phyloP scores from a whole-genome alignment of 2,797 vertebrate species.

The Pyrocephalus nanus region DNA sequence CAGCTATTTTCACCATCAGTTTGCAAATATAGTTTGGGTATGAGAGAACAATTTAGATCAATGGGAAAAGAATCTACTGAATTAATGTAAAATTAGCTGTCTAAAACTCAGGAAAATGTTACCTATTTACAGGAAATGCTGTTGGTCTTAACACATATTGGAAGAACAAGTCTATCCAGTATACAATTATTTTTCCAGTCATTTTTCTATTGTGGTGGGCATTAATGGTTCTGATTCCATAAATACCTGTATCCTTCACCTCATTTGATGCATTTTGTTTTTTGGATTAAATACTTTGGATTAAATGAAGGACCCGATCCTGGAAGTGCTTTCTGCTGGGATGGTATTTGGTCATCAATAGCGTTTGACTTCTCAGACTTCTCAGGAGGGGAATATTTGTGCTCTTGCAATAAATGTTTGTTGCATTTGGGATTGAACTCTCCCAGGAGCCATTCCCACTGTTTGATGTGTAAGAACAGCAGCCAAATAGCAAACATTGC shows the following conservation, averaged over 20 bases:
- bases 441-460: rapidly evolving
- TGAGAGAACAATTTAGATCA: neutral
- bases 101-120: neutral
- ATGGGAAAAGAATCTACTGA: neutral
- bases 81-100: neutral
- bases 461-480: neutral
- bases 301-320: neutral
- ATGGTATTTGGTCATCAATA: neutral
- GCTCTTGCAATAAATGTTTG: neutral
- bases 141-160: neutral
- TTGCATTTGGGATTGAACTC: neutral
- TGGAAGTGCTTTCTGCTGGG: neutral
- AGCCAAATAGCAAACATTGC: neutral
- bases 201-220: neutral
- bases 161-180: neutral
- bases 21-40: neutral
- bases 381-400: neutral
- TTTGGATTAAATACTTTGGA: neutral
- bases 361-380: neutral
- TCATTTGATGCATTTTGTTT: neutral
- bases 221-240: neutral
- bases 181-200: neutral
- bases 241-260: neutral
- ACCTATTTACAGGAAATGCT: neutral
- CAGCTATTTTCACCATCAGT: neutral